These are phyloP conservation scores for Anastrepha obliqua DNA, from an alignment of 1,140 invertebrate species.

Conservation along the genomic window DNA sequence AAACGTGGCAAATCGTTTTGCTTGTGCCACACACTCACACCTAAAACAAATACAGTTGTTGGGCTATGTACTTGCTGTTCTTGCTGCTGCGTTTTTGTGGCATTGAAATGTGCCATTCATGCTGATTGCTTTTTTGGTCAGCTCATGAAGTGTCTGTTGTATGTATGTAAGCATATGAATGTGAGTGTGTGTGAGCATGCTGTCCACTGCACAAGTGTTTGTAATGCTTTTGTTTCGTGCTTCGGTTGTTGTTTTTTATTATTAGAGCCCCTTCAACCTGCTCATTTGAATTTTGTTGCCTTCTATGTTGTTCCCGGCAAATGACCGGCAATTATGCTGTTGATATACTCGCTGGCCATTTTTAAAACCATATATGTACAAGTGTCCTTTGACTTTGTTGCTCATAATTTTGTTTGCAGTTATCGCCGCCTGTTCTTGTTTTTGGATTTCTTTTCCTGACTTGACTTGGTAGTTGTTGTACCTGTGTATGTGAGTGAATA, in stretches of 20 bases:
- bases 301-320: slow-evolving; percentile 58
- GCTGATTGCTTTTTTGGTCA: slow-evolving; percentile 47
- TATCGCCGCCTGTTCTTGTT: no score
- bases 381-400: neutral
- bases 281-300: slow-evolving; percentile 9
- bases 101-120: slow-evolving; percentile 38
- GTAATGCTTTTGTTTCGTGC: neutral
- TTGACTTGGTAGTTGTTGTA: no score
- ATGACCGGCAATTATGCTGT: slow-evolving; percentile 72
- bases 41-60: no score
- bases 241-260: slow-evolving; percentile 39
- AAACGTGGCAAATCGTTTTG: slow-evolving; percentile 56
- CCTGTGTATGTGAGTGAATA: no score
- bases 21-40: neutral
- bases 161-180: slow-evolving; percentile 60
- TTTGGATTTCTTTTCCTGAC: no score
- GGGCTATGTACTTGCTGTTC: no score
- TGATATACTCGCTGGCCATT: slow-evolving; percentile 47
- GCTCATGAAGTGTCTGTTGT: neutral
- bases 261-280: neutral
- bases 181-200: neutral
- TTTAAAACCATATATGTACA: neutral
- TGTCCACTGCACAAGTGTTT: slow-evolving; percentile 55
- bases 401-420: neutral
- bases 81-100: slow-evolving; percentile 23